Conservation (phyloP, 2,888 invertebrate genomes). For the Spilarctia lutea region DNA sequence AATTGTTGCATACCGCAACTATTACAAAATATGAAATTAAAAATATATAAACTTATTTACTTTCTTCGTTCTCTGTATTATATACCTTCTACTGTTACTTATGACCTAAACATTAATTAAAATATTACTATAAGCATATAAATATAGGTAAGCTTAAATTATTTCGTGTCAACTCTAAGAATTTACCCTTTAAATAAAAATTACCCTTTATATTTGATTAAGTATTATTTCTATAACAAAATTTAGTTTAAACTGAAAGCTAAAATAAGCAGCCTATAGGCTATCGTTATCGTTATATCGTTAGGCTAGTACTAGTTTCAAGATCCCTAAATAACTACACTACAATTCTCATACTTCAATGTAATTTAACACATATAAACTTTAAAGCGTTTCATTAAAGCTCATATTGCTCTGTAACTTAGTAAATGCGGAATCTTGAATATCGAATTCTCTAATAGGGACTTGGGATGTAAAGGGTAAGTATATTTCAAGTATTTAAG, state of each 20-base stretch:
- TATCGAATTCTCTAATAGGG: not conserved
- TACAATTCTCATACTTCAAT: not conserved
- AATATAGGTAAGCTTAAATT: too few species aligned
- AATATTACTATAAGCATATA: too few species aligned
- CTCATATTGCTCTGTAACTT: not conserved
- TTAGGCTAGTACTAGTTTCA: not conserved
- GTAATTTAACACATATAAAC: not conserved
- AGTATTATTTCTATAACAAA: too few species aligned
- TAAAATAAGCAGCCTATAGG: not conserved
- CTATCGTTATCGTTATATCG: not conserved
- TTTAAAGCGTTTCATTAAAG: not conserved
- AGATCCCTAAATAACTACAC: slow-evolving; percentile 4
- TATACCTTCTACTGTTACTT: too few species aligned
- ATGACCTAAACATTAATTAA: too few species aligned
- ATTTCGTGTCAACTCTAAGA: too few species aligned
- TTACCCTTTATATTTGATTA: too few species aligned
- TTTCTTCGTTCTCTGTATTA: too few species aligned
- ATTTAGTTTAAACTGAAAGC: not conserved
- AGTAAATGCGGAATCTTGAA: not conserved
- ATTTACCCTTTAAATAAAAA: too few species aligned
- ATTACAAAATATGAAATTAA: too few species aligned
- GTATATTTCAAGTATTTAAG: not conserved
- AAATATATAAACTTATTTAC: too few species aligned
- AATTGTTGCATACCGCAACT: too few species aligned
- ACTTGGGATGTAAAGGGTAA: not conserved